Percentiles rank a stretch among this genome's conserved stretches.
Conservation (phyloP, 2,888 invertebrate species). For the Apotomis betuletana region DNA sequence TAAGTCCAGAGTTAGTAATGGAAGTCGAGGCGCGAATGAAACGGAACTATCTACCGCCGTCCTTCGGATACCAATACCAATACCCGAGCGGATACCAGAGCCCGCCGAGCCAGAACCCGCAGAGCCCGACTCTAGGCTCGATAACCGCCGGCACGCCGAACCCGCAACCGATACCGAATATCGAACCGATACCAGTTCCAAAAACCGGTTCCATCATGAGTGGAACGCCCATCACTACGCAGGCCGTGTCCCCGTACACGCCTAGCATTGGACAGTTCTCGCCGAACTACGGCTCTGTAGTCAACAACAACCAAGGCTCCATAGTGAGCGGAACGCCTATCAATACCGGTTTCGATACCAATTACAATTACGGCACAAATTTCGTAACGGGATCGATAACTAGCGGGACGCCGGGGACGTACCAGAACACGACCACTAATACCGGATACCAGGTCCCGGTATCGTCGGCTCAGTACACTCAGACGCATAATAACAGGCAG, state of each 20-base stretch:
- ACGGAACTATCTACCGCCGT: conserved; percentile 89
- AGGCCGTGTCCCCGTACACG: conserved; percentile 54
- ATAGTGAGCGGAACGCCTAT: conserved; percentile 44
- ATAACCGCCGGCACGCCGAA: conserved; percentile 46
- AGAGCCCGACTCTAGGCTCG: conserved; percentile 57
- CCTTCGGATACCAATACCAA: conserved; percentile 77
- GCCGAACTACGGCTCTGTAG: conserved; percentile 50
- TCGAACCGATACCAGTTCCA: conserved; percentile 67
- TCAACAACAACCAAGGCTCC: conserved; percentile 33
- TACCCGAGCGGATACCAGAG: conserved; percentile 59
- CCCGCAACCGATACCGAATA: conserved; percentile 55
- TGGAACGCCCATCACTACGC: conserved; percentile 53
- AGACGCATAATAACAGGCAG: conserved; percentile 61
- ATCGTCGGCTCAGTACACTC: conserved; percentile 36
- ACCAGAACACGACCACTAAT: conserved; percentile 54
- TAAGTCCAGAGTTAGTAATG: conserved; percentile 94
- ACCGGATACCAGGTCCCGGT: conserved; percentile 54
- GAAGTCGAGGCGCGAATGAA: conserved; percentile 96
- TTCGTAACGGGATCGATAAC: conserved; percentile 43
- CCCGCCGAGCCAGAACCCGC: conserved; percentile 47
- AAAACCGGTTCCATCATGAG: conserved; percentile 65
- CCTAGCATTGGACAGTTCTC: conserved; percentile 52
- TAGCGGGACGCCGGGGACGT: conserved; percentile 42
- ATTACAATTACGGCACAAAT: conserved; percentile 14
- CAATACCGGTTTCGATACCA: conserved; percentile 28